A percentile compares a stretch with the other conserved stretches of the same genome.
Evolutionary conservation across 2,113 vertebrate genomes (phyloP).

Genomic region (Pachyramphus minor): DNA sequence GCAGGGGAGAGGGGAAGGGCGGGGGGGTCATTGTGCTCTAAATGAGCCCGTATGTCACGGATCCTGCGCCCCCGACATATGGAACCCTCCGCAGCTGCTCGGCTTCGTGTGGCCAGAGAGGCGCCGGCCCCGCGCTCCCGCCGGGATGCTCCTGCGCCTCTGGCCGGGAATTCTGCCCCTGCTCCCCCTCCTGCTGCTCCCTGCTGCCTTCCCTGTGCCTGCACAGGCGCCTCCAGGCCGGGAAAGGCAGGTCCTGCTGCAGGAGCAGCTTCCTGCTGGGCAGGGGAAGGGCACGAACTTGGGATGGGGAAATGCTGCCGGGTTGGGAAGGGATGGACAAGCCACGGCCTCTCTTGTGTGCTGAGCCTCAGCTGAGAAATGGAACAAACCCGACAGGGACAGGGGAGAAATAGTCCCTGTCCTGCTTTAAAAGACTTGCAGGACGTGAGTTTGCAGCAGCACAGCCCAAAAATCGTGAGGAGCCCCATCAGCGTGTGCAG

Average conservation of each 20-base stretch:
- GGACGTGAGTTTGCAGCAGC: fast-evolving
- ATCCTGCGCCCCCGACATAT: slow-evolving; percentile 38
- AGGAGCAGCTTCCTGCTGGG: background rate
- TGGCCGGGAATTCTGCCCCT: background rate
- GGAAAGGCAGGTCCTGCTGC: background rate
- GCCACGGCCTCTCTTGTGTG: background rate
- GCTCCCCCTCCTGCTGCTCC: background rate
- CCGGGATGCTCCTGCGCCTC: background rate
- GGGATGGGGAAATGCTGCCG: background rate
- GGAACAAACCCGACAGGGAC: background rate
- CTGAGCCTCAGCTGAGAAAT: background rate
- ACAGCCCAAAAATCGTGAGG: background rate
- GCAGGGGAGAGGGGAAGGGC: background rate
- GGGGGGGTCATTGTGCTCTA: background rate
- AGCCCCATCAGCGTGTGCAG: fast-evolving
- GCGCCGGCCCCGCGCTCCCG: background rate
- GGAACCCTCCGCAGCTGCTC: slow-evolving; percentile 57
- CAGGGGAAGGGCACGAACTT: background rate
- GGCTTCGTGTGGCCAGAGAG: background rate
- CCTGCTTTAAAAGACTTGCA: fast-evolving
- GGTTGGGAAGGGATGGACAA: background rate
- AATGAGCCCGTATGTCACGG: slow-evolving; percentile 55
- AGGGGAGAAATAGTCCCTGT: background rate
- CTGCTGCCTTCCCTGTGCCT: background rate
- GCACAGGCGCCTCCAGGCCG: background rate